Percentiles rank a stretch among this genome's conserved stretches.
phyloP scores from a whole-genome alignment of 2,113 vertebrate genomes.

The Heterotilapia buettikoferi region DNA sequence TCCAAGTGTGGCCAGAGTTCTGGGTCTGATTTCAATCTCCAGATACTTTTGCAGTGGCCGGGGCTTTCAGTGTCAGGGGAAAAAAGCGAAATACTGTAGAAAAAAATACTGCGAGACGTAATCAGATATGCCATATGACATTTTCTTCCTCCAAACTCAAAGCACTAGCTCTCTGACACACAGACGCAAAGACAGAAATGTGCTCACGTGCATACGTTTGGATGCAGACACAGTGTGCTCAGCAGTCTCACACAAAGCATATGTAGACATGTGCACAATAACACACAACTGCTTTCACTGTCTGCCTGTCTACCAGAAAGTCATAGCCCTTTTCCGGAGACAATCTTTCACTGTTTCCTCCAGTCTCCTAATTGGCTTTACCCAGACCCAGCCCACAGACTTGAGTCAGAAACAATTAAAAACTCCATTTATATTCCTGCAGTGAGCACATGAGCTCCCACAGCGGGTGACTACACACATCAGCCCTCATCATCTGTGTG shows the following conservation, averaged over 20 bases:
- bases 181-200: neutral
- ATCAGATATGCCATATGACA: slow-evolving; percentile 64
- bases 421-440: slow-evolving; percentile 81
- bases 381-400: slow-evolving; percentile 78
- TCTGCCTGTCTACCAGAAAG: slow-evolving; percentile 42
- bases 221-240: neutral
- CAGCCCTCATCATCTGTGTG: slow-evolving; percentile 86
- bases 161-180: neutral
- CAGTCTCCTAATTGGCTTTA: slow-evolving; percentile 82
- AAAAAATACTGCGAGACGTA: slow-evolving; percentile 46
- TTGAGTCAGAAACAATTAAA: slow-evolving; percentile 90
- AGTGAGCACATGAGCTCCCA: slow-evolving; percentile 79
- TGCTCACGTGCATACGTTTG: neutral
- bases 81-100: slow-evolving; percentile 6
- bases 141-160: slow-evolving; percentile 50
- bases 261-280: neutral
- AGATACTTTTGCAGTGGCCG: slow-evolving; percentile 57
- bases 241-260: neutral
- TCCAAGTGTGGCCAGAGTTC: slow-evolving; percentile 64
- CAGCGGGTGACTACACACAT: slow-evolving; percentile 81
- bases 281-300: slow-evolving; percentile 19
- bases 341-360: slow-evolving; percentile 80
- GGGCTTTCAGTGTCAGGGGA: slow-evolving; percentile 37
- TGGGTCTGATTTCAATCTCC: slow-evolving; percentile 70
- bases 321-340: slow-evolving; percentile 73